Base-by-base conservation (phyloP, 2,888 invertebrate species). In the Pollenia griseotomentosa region DNA sequence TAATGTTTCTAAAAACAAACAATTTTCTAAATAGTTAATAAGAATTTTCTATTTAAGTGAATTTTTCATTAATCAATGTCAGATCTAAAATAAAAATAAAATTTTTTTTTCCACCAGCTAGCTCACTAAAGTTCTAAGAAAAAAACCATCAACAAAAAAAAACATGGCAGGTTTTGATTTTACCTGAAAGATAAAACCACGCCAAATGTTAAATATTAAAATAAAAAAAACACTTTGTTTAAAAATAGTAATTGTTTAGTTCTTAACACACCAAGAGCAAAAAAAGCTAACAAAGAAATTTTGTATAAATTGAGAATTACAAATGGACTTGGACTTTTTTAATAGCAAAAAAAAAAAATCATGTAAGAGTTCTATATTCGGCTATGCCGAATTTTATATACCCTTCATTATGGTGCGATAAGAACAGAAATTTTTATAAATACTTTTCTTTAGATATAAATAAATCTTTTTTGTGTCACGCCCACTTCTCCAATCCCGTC, bases 1-100 rank as follows among this genome's bases (percentile, higher is more conserved):
- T 33, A 80, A 51, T 46, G 14, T n/a, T 61, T 42, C 44, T 4
- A 53, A 55, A n/a, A 33, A 33, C 3, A 40, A 51, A 40, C 5
- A 33, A 33, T 6, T 6, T 33, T 33, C 33, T 33, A 6, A 33
- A 33, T 0, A 33, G 6, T 33, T 1, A 33, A 33, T 33, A 33
- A 33, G 6, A 4, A 33, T 33, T 33, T 33, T 33, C 33, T 33
- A 6, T 33, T 33, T 6, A 33, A 33, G 33, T 33, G 33, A 33
- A 33, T 33, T 65, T 40, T 57, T 23, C 71, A 83, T 83, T 83
- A 57, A 83, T 83, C 83, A 83, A 71, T 73, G 83, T 83, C 83
- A 73, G 57, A 83, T 48, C 55, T 57, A 23, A 73, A 83, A 71
- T 61, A 48, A 59, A 57, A 83, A 65, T n/a, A 65, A 63, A 75